These are phyloP conservation scores for Holcopasites calliopsidis DNA, from an alignment of 1,140 invertebrate species.

Conservation along the genomic window DNA sequence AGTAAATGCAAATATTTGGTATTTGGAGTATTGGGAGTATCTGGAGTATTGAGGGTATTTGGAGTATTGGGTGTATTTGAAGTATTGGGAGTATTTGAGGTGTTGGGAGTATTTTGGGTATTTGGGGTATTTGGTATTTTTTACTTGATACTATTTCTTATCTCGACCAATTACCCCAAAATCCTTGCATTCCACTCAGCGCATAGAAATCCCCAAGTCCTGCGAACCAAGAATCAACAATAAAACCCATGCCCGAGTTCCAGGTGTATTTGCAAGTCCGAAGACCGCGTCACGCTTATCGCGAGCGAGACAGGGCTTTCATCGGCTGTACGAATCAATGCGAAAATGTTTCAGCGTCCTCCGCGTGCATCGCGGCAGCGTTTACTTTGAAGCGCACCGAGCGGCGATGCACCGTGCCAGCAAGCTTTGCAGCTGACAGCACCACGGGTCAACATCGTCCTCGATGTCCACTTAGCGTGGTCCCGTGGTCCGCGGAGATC, in stretches of 20 bases:
- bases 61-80: no score
- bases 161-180: no score
- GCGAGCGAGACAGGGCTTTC: not conserved
- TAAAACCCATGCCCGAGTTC: not conserved
- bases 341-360: conserved; percentile 1
- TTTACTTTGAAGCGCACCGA: not conserved
- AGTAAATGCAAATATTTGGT: no score
- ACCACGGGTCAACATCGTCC: conserved; percentile 8
- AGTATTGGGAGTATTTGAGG: no score
- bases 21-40: no score
- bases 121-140: no score
- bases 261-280: not conserved
- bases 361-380: not conserved
- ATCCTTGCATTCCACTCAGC: no score
- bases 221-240: not conserved
- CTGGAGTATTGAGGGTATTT: no score
- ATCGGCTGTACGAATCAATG: not conserved
- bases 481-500: not conserved
- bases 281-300: conserved; percentile 1
- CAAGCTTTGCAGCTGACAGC: not conserved
- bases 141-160: no score
- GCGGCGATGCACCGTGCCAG: not conserved
- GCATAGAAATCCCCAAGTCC: no score
- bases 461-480: conserved; percentile 24
- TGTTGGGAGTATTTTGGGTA: no score